A percentile compares a stretch with the other conserved stretches of the same genome.
Conservation (phyloP, 1,140 invertebrate species). For the Maniola jurtina region DNA sequence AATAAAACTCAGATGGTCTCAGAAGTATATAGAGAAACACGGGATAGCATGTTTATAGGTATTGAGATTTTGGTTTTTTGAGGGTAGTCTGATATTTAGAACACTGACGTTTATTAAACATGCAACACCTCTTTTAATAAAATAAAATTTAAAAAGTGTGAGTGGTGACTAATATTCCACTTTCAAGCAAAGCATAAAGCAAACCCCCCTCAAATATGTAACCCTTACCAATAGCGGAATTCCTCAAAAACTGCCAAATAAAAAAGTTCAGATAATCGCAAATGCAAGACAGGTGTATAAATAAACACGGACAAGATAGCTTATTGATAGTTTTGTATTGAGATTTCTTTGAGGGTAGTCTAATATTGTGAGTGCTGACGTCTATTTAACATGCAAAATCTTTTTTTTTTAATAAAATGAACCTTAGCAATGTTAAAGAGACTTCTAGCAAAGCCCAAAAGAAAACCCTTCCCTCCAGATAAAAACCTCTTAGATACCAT, state of each 20-base stretch:
- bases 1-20: slow-evolving; percentile 77
- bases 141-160: too few relatives aligned
- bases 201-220: slow-evolving; percentile 47
- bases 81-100: slow-evolving; percentile 12
- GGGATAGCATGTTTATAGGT: slow-evolving; percentile 60
- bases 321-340: slow-evolving; percentile 37
- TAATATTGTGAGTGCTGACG: not conserved
- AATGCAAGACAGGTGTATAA: too few relatives aligned
- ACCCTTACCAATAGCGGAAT: slow-evolving; percentile 70
- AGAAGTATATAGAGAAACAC: slow-evolving; percentile 89
- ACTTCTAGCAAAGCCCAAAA: slow-evolving; percentile 18
- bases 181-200: too few relatives aligned
- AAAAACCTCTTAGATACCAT: slow-evolving; percentile 55
- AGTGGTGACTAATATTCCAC: too few relatives aligned
- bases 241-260: slow-evolving; percentile 83
- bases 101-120: not conserved
- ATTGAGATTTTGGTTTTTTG: slow-evolving; percentile 8
- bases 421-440: too few relatives aligned
- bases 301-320: slow-evolving; percentile 83
- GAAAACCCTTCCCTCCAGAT: slow-evolving; percentile 25
- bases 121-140: too few relatives aligned
- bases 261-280: slow-evolving; percentile 77
- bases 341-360: slow-evolving; percentile 17
- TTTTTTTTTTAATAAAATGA: too few relatives aligned
- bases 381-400: not conserved